These are phyloP conservation scores for Petrosia ficiformis DNA, from an alignment of 37 sponge, comb jelly and placozoan species.

Conservation along the genomic window DNA sequence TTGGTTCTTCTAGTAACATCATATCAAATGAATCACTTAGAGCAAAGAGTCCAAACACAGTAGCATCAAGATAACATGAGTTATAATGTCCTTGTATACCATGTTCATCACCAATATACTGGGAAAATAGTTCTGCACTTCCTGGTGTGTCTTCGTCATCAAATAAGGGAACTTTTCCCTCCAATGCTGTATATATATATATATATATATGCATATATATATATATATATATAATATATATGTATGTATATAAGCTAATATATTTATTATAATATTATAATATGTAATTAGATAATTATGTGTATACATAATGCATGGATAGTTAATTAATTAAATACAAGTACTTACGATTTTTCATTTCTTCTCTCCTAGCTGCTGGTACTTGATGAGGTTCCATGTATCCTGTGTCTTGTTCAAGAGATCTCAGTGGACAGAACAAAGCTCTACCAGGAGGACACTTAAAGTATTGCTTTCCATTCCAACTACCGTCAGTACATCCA, in stretches of 20 bases:
- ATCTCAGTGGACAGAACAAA: slow-evolving; percentile 30
- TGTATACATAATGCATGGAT: no score
- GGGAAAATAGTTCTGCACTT: not conserved
- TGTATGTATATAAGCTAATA: no score
- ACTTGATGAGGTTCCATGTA: not conserved
- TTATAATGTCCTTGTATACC: slow-evolving; percentile 97
- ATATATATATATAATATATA: no score
- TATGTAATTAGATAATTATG: no score
- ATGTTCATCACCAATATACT: slow-evolving; percentile 44
- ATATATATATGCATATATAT: not conserved
- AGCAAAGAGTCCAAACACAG: slow-evolving; percentile 93
- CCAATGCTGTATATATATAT: not conserved
- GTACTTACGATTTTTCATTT: not conserved
- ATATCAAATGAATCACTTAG: slow-evolving; percentile 75
- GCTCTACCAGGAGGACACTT: slow-evolving; percentile 45
- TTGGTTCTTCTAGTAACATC: slow-evolving; percentile 38
- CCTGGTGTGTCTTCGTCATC: not conserved
- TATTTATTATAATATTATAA: no score
- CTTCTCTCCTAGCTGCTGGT: not conserved
- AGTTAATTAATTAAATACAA: no score
- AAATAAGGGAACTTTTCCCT: not conserved
- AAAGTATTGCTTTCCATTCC: slow-evolving; percentile 39
- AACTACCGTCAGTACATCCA: slow-evolving; percentile 62
- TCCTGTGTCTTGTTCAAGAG: slow-evolving; percentile 41
- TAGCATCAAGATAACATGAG: slow-evolving; percentile 97